Base-by-base conservation (phyloP, 2,113 vertebrate species). In the Anoura caudifer region DNA sequence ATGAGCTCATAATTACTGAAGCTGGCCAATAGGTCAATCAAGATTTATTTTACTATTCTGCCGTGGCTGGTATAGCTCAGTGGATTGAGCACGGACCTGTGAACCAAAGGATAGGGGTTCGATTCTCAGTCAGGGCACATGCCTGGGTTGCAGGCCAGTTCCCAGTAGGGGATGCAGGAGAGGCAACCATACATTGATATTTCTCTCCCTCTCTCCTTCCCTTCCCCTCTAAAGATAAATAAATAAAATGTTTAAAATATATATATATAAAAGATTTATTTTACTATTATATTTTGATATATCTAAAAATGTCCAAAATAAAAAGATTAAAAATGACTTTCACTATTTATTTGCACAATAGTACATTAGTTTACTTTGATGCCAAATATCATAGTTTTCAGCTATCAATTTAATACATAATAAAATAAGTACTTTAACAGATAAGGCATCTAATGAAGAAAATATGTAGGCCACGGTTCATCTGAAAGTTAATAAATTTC, bases 401-500 rank as follows among this genome's bases (percentile, higher is more conserved):
- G 56, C 70, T 90, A 96, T 93, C 91, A 95, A 94, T 95, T 96
- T 88, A 95, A 97, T 76, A 96, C 69, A 86, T 69, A 95, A 95
- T 92, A 95, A 95, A 96, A 90, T 76, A 92, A 91, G 95, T 93
- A 89, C 73, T 91, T 76, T 33, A 93, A 52, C 45, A 93, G 93
- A 94, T 93, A 91, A 94, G 52, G 43, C 83, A 96, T 61, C 93
- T 90, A 91, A 96, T 80, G 79, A 77, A 80, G 26, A 93, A 97
- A 97, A 91, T 92, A 98, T 91, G 92, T 56, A 84, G 91, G 94
- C 86, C 86, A 94, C 17, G 80, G 79, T 95, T 96, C 94, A 97
- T 83, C 9, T 92, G 31, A 96, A 95, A 83, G 91, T 95, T 95
- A 96, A 97, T 77, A 95, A 87, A 95, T 95, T 96, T 86, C 97